A percentile compares a stretch with the other conserved stretches of the same genome.
These are phyloP conservation scores for Anomalospiza imberbis DNA, from an alignment of 2,797 vertebrate species.

Conservation along the genomic window DNA sequence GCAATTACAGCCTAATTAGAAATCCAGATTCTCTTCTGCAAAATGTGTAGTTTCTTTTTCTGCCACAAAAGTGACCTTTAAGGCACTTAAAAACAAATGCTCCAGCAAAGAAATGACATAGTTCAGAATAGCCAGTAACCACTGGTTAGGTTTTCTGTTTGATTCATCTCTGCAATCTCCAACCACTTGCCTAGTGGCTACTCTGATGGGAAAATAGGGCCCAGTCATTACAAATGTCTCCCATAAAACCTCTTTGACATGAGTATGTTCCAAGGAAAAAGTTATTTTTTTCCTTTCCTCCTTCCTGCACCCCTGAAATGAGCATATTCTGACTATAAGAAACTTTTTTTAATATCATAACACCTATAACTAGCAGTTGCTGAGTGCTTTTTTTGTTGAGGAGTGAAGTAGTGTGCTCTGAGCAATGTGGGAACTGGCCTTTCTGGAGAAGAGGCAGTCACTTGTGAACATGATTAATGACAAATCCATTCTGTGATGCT, in stretches of 20 bases:
- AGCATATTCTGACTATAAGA: background rate
- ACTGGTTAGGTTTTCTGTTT: background rate
- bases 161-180: background rate
- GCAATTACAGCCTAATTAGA: constrained; percentile 58
- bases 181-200: background rate
- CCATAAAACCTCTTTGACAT: background rate
- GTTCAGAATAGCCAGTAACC: background rate
- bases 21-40: constrained; percentile 44
- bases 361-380: background rate
- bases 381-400: background rate
- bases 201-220: background rate
- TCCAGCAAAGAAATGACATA: background rate
- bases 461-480: background rate
- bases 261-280: background rate
- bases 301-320: background rate
- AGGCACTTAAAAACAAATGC: background rate
- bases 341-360: background rate
- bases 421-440: background rate
- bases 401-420: background rate
- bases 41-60: constrained; percentile 27
- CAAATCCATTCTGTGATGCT: background rate
- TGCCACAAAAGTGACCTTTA: background rate
- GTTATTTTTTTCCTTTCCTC: background rate
- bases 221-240: background rate
- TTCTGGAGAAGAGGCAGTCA: background rate